These are phyloP conservation scores for Danaus chrysippus DNA, from an alignment of 2,888 invertebrate genomes.

Conservation along the genomic window DNA sequence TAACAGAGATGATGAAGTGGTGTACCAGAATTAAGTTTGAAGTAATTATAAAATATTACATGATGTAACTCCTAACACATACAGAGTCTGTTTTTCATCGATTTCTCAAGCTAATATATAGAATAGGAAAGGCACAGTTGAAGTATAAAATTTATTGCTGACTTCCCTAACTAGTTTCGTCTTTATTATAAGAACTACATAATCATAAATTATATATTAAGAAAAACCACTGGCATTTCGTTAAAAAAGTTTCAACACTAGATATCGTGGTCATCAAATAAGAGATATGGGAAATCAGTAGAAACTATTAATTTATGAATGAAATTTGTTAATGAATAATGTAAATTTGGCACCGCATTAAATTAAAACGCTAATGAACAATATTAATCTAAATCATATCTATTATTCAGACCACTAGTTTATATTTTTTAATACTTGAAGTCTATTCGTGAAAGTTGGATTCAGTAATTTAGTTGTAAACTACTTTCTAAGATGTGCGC, in stretches of 20 bases:
- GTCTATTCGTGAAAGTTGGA: conserved; percentile 36
- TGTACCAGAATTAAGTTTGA: too few relatives aligned
- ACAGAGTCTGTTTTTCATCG: conserved; percentile 65
- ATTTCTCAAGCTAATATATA: conserved; percentile 73
- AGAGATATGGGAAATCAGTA: conserved; percentile 16
- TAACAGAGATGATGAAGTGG: too few relatives aligned
- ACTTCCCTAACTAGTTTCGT: conserved; percentile 68
- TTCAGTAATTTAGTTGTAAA: conserved; percentile 42
- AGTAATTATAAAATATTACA: conserved; percentile 32
- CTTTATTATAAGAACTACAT: conserved; percentile 48
- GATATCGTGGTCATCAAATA: conserved; percentile 5
- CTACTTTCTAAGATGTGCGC: conserved; percentile 66
- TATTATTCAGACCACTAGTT: conserved; percentile 37
- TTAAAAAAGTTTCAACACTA: conserved; percentile 5
- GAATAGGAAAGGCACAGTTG: conserved; percentile 79
- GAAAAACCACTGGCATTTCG: conserved; percentile 20
- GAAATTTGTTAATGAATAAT: conserved; percentile 24
- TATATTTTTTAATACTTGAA: conserved; percentile 38
- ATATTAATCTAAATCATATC: conserved; percentile 19
- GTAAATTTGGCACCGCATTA: conserved; percentile 62
- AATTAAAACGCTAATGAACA: conserved; percentile 19
- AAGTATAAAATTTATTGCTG: conserved; percentile 79
- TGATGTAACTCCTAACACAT: conserved; percentile 62
- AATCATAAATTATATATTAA: conserved; percentile 26
- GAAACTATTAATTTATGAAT: conserved; percentile 10